These are phyloP conservation scores for Smutsia temminckii DNA, from an alignment of 2,797 vertebrate genomes.

Conservation along the genomic window DNA sequence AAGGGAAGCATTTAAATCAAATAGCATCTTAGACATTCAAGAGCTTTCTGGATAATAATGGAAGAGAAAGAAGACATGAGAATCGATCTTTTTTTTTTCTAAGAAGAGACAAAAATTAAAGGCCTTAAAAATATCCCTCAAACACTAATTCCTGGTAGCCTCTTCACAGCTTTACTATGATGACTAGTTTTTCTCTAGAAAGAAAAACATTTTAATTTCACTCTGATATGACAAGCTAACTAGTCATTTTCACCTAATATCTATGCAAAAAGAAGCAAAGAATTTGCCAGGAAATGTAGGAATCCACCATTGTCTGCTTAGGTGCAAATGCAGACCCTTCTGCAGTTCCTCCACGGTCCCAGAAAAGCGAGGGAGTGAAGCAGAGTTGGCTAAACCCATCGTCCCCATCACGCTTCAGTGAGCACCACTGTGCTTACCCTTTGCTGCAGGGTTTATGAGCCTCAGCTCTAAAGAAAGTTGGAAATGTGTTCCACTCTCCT, in stretches of 20 bases:
- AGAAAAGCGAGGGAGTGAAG: not conserved
- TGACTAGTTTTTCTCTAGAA: not conserved
- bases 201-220: not conserved
- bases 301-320: not conserved
- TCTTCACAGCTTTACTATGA: not conserved
- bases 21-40: not conserved
- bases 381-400: fast-evolving
- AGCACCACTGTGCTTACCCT: not conserved
- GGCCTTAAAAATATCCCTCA: not conserved
- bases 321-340: not conserved
- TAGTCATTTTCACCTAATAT: not conserved
- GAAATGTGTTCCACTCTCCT: not conserved
- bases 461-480: not conserved
- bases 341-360: fast-evolving
- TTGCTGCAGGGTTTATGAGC: not conserved
- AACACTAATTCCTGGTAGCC: not conserved
- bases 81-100: not conserved
- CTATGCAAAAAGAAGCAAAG: not conserved
- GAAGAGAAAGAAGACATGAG: not conserved
- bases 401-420: not conserved
- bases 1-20: not conserved
- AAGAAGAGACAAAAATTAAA: not conserved
- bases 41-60: not conserved
- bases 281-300: not conserved
- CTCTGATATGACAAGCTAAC: not conserved